These are phyloP conservation scores for Epizoanthus illoricatus DNA, from an alignment of 92 coral and sea anemone genomes.

Conservation along the genomic window DNA sequence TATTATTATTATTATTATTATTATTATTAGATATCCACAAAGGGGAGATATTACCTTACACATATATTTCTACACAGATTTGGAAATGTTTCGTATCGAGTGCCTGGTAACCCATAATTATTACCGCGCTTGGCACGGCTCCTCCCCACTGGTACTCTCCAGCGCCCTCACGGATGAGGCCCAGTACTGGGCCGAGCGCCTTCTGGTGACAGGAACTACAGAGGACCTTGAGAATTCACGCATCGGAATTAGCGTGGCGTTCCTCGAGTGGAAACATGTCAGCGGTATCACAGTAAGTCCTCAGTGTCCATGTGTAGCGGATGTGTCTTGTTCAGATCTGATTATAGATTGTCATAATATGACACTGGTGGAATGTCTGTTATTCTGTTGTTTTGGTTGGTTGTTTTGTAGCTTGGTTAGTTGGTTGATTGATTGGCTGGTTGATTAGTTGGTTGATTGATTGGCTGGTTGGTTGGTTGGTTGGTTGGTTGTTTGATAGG, in stretches of 20 bases:
- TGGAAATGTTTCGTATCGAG: conserved; percentile 91
- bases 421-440: too few relatives aligned
- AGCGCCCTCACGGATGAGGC: conserved; percentile 87
- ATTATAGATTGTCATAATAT: too few relatives aligned
- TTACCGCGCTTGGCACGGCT: conserved; percentile 92
- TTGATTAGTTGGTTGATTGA: too few relatives aligned
- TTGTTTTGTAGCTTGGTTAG: too few relatives aligned
- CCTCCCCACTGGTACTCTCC: conserved; percentile 79
- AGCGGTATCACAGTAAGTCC: conserved; percentile 78
- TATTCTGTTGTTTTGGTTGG: too few relatives aligned
- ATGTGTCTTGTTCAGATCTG: too few relatives aligned
- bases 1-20: too few relatives aligned
- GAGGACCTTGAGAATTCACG: conserved; percentile 82
- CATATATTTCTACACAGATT: conserved; percentile 50
- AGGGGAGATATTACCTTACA: neutral
- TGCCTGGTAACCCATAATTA: conserved; percentile 88
- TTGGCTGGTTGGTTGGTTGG: too few relatives aligned
- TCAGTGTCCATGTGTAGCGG: too few relatives aligned
- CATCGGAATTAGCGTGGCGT: conserved; percentile 79
- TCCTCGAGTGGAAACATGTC: conserved; percentile 61
- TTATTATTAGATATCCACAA: too few relatives aligned
- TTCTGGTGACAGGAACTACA: conserved; percentile 81
- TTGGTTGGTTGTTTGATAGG: too few relatives aligned
- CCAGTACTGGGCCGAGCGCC: conserved; percentile 99
- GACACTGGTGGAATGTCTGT: too few relatives aligned